Evolutionary conservation across 2,797 vertebrate species (phyloP).

Genomic region (Alca torda): DNA sequence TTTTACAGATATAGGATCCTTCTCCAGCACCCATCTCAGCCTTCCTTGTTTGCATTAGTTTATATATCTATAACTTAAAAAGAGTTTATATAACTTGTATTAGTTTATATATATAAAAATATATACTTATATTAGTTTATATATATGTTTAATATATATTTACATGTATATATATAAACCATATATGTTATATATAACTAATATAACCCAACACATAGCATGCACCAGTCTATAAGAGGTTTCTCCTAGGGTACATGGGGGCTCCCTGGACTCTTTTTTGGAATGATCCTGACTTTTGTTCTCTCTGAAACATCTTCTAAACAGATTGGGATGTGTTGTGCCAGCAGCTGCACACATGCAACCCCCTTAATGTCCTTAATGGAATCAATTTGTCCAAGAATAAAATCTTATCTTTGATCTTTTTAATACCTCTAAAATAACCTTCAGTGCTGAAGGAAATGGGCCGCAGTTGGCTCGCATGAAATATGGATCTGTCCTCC

Average conservation of each 20-base stretch:
- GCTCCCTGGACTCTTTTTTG: neutral
- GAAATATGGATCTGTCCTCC: neutral
- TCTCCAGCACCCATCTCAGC: neutral
- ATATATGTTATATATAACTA: neutral
- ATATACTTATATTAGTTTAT: neutral
- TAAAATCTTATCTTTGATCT: conserved; percentile 18
- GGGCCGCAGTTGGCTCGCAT: neutral
- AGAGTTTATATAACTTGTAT: neutral
- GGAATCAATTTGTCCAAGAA: conserved; percentile 1
- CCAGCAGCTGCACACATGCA: neutral
- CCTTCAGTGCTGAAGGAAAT: neutral
- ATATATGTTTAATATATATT: too few species aligned
- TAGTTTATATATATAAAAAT: neutral
- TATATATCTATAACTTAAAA: too few species aligned
- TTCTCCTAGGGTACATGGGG: neutral
- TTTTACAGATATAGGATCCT: neutral
- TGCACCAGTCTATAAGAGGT: fast-evolving
- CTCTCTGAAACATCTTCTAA: neutral
- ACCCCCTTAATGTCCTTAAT: neutral
- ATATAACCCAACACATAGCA: neutral
- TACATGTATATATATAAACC: too few species aligned
- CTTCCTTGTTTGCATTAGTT: neutral
- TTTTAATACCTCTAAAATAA: conserved; percentile 4
- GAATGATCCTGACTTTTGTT: neutral
- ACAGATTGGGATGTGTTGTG: neutral